phyloP scores from a whole-genome alignment of 2,888 invertebrate species.

The Drosophila fungiperda region DNA sequence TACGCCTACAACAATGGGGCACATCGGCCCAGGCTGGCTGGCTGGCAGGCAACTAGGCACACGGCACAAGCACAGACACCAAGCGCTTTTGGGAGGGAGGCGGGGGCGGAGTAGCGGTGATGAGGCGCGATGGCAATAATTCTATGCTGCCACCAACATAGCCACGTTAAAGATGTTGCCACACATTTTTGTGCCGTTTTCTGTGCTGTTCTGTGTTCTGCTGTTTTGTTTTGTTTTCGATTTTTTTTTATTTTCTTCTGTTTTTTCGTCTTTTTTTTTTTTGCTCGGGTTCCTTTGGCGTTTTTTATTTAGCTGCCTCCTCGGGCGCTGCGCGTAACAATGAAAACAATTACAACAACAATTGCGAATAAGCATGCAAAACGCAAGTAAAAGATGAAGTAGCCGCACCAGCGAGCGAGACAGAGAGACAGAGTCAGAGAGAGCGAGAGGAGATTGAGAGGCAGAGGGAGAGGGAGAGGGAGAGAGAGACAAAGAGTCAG shows the following conservation, averaged over 20 bases:
- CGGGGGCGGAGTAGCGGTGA: neutral
- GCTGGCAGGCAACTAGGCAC: conserved; percentile 22
- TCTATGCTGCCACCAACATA: conserved; percentile 76
- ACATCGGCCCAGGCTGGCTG: conserved; percentile 29
- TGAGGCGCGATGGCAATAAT: conserved; percentile 67
- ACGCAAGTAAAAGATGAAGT: conserved; percentile 82
- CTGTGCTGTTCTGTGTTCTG: conserved; percentile 25
- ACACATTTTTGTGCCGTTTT: conserved; percentile 72
- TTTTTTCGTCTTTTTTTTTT: neutral
- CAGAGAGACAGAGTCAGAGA: conserved; percentile 1
- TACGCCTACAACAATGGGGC: conserved; percentile 75
- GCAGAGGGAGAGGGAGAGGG: neutral
- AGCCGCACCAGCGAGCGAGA: conserved; percentile 41
- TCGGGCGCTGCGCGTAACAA: conserved; percentile 66
- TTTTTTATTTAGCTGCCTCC: conserved; percentile 36
- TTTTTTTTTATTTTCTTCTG: conserved; percentile 9
- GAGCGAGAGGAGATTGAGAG: neutral
- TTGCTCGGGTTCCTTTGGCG: conserved; percentile 4
- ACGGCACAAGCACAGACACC: conserved; percentile 16
- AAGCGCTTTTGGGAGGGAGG: neutral
- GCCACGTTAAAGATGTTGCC: conserved; percentile 81
- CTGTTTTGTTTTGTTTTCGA: conserved; percentile 26
- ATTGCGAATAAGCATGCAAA: conserved; percentile 84
- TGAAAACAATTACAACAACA: conserved; percentile 84
- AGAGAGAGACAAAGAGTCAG: conserved; percentile 6